Evolutionary conservation across 2,797 vertebrate genomes (phyloP).

Genomic region (Acanthornis magna): DNA sequence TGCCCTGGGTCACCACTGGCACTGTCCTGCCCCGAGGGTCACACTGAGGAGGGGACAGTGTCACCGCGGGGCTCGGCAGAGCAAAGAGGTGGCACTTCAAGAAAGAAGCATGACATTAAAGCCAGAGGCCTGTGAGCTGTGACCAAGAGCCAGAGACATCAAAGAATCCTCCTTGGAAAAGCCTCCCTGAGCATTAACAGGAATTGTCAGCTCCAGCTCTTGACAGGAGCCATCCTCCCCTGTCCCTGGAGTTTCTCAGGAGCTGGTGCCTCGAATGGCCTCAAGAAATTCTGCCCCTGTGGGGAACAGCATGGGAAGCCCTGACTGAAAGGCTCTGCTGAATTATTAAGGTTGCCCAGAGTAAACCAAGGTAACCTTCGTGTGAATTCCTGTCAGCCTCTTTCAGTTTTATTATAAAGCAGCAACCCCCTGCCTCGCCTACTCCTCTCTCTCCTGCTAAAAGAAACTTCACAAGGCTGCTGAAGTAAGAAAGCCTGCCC

Average conservation of each 20-base stretch:
- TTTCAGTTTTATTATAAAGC: conserved; percentile 4
- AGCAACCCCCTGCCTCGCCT: neutral
- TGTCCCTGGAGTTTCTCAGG: neutral
- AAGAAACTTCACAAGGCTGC: conserved; percentile 25
- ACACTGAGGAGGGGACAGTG: neutral
- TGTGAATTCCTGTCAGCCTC: neutral
- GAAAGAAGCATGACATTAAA: neutral
- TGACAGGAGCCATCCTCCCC: neutral
- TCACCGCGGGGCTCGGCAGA: accelerated
- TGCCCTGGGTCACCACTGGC: neutral
- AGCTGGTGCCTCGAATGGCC: neutral
- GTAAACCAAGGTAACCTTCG: neutral
- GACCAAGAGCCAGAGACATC: neutral
- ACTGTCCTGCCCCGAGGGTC: neutral
- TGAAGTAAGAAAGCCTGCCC: neutral
- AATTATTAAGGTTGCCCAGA: conserved; percentile 16
- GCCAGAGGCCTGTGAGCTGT: neutral
- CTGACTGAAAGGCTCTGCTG: conserved; percentile 14
- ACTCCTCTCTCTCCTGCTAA: conserved; percentile 23
- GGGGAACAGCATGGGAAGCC: neutral
- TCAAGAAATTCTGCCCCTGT: neutral
- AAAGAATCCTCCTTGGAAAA: neutral
- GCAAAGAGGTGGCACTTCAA: neutral
- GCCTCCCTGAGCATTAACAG: neutral
- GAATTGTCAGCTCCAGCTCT: neutral